Conservation (phyloP, 2,888 invertebrate species). For the Liopterus haemorrhoidalis region DNA sequence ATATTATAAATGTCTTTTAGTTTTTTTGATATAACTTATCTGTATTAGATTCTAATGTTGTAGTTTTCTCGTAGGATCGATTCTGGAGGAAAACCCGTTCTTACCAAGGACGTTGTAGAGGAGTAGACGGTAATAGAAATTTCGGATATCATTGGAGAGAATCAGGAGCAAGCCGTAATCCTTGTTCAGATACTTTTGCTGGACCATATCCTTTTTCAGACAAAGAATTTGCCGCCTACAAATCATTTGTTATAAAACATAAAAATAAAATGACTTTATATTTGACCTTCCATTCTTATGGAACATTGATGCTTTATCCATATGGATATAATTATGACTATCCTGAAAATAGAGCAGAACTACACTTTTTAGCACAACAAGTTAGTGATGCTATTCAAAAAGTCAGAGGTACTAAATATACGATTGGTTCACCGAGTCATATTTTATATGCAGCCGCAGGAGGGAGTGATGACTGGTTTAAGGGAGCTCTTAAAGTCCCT, state of each 20-base stretch:
- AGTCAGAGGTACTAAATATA: conserved; percentile 42
- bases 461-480: conserved; percentile 61
- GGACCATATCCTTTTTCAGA: conserved; percentile 45
- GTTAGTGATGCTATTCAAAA: conserved; percentile 10
- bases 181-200: conserved; percentile 42
- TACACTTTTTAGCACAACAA: conserved; percentile 45
- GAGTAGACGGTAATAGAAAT: conserved; percentile 35
- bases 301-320: conserved; percentile 60
- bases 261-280: conserved; percentile 55
- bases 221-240: conserved; percentile 52
- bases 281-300: conserved; percentile 66
- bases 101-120: conserved; percentile 24
- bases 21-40: no score
- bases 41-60: no score
- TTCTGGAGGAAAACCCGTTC: conserved; percentile 36
- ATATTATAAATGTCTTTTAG: no score
- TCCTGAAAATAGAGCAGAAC: no score
- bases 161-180: conserved; percentile 30
- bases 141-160: conserved; percentile 30
- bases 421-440: conserved; percentile 42
- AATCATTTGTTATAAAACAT: conserved; percentile 51
- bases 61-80: conserved; percentile 27
- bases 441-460: conserved; percentile 45
- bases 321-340: conserved; percentile 55
- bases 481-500: conserved; percentile 51